Evolutionary conservation across 2,888 invertebrate genomes (phyloP), one percentile per base, ranked within the genome.

Genomic region (Latheticus oryzae): DNA sequence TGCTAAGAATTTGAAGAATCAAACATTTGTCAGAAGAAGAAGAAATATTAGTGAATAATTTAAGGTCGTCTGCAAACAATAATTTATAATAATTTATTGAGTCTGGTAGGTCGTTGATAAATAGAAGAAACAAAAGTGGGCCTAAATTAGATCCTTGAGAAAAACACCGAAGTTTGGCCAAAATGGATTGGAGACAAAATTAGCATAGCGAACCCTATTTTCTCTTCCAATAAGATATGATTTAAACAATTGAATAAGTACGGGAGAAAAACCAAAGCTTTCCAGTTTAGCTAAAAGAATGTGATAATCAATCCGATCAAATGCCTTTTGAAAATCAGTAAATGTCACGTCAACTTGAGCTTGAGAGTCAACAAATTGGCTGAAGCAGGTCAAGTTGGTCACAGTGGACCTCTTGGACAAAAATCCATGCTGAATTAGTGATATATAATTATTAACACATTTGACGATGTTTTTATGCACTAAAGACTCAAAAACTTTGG

Each of bases 181-280:
- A n/a, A n/a, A n/a, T n/a, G n/a, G n/a, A n/a, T n/a, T n/a, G 9
- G 28, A 8, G 21, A 21, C 7, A 21, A 5, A 5, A 21, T 7
- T 4, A 21, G 21, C 7, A 21, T 7, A 7, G 7, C 21, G 7
- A 8, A 26, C 8, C 7, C 3, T 9, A 8, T 8, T 7, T 9
- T 7, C n/a, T 26, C n/a, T 26, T 7, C n/a, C n/a, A 3, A 26
- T 26, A 7, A 26, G 28, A 26, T 26, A 26, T 26, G 28, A 26
- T 26, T 26, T 3, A n/a, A 26, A 26, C 7, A 26, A 8, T 21
- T 21, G 21, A 26, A 8, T 3, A 8, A 26, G 9, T 26, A 9
- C n/a, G 7, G n/a, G 9, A 26, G 7, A 3, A 8, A 3, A 26
- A 8, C 28, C 3, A 26, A 26, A 4, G n/a, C n/a, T 26, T 26